These are phyloP conservation scores for Pachycephus smyrnensis DNA, from an alignment of 2,888 invertebrate species.

Conservation along the genomic window DNA sequence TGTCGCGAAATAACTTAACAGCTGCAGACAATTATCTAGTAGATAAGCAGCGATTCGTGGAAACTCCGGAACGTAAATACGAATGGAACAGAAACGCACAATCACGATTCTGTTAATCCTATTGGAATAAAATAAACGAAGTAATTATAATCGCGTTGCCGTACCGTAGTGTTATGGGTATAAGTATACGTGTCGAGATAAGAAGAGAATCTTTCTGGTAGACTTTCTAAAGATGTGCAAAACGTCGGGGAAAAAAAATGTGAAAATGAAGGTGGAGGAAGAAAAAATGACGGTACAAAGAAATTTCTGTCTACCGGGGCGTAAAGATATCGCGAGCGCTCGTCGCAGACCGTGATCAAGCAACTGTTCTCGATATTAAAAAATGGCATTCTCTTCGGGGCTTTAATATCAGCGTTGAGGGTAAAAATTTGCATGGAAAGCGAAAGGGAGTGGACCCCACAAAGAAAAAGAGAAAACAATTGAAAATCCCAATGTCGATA, in stretches of 20 bases:
- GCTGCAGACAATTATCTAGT: not conserved
- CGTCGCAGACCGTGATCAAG: conserved; percentile 43
- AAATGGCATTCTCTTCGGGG: conserved; percentile 43
- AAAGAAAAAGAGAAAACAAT: conserved; percentile 12
- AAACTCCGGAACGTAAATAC: not conserved
- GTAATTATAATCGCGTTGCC: not conserved
- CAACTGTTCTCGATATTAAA: conserved; percentile 60
- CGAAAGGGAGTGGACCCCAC: conserved; percentile 2
- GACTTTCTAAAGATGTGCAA: not conserved
- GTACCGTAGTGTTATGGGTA: not conserved
- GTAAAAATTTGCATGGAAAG: conserved; percentile 15
- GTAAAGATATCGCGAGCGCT: not conserved
- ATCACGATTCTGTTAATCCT: not conserved
- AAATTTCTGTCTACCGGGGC: not conserved
- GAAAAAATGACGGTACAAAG: not conserved
- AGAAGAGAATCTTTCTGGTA: not conserved
- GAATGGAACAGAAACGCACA: not conserved
- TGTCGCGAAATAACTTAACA: not conserved
- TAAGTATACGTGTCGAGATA: not conserved
- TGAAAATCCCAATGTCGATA: conserved; percentile 10
- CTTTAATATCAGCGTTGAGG: conserved; percentile 50
- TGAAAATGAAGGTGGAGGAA: not conserved
- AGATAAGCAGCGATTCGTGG: not conserved
- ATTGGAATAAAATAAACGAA: not conserved
- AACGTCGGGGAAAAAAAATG: not conserved